These are phyloP conservation scores for Xyrichtys novacula DNA, from an alignment of 2,797 vertebrate species.

Conservation along the genomic window DNA sequence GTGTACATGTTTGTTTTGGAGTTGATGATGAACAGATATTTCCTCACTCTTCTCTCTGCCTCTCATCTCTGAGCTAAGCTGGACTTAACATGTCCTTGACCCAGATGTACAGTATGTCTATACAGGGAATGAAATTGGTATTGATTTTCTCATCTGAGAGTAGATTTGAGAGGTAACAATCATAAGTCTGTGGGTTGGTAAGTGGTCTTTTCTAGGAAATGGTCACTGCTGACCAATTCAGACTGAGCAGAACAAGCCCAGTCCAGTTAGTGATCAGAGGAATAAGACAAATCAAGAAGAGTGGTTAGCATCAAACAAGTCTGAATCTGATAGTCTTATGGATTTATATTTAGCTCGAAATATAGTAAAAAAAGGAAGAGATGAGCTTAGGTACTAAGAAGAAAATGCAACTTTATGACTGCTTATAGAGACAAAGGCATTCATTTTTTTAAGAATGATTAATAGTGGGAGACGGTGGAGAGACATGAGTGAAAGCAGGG, in stretches of 20 bases:
- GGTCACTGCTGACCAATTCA: neutral
- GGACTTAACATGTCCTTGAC: constrained; percentile 2
- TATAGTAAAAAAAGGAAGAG: constrained; percentile 7
- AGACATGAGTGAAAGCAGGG: constrained; percentile 16
- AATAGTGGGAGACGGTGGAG: constrained; percentile 18
- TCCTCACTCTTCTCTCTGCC: neutral
- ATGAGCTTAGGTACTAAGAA: constrained; percentile 13
- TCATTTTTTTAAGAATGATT: constrained; percentile 39
- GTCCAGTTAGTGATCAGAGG: neutral
- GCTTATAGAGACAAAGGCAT: constrained; percentile 17
- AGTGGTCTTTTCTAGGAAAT: neutral
- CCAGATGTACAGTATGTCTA: neutral
- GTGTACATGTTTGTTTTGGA: neutral
- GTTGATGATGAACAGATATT: neutral
- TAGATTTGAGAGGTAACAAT: constrained; percentile 14
- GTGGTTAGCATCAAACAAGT: neutral
- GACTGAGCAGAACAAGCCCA: neutral
- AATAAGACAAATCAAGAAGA: too few relatives aligned
- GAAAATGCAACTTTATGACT: constrained; percentile 26
- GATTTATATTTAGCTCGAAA: too few relatives aligned
- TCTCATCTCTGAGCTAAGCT: neutral
- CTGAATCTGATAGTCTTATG: neutral
- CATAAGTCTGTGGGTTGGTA: neutral
- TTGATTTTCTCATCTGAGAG: constrained; percentile 25
- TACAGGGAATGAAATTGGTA: constrained; percentile 7